phyloP scores from a whole-genome alignment of 2,797 vertebrate species.

The Malacoctenus gilli region DNA sequence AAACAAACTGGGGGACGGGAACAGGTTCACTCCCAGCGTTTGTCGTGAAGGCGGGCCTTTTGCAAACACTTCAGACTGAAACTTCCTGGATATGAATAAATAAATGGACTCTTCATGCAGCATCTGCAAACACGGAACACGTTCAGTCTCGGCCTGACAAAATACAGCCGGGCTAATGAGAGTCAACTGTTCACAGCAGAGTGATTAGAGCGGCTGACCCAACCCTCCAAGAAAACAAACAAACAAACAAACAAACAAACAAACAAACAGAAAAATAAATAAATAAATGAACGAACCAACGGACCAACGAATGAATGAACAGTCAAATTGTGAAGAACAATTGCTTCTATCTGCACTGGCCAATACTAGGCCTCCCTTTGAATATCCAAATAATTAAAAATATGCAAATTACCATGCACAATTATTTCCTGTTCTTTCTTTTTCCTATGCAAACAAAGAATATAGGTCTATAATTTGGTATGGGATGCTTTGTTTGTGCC shows the following conservation, averaged over 20 bases:
- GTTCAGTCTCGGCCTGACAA: constrained; percentile 66
- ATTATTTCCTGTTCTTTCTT: constrained; percentile 38
- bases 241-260: constrained; percentile 8
- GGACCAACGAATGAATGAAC: too few relatives aligned
- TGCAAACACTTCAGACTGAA: constrained; percentile 58
- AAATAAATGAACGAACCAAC: constrained; percentile 5
- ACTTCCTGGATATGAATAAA: constrained; percentile 73
- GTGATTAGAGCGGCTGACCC: constrained; percentile 62
- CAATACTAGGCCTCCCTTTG: constrained; percentile 9
- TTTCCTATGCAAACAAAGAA: constrained; percentile 20
- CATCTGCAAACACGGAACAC: constrained; percentile 75
- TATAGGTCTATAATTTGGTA: constrained; percentile 14
- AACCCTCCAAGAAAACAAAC: constrained; percentile 23
- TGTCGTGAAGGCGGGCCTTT: constrained; percentile 45
- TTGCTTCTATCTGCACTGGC: constrained; percentile 9
- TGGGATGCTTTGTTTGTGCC: constrained; percentile 17
- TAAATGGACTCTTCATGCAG: constrained; percentile 67
- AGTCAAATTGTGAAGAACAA: constrained; percentile 12
- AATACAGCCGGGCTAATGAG: constrained; percentile 67
- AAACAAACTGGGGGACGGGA: constrained; percentile 52
- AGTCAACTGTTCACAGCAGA: constrained; percentile 67
- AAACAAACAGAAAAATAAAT: constrained; percentile 10
- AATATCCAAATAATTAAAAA: constrained; percentile 35
- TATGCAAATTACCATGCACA: constrained; percentile 47
- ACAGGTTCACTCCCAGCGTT: constrained; percentile 57